A percentile compares a stretch with the other conserved stretches of the same genome.
phyloP scores from a whole-genome alignment of 2,113 vertebrate species.

The Urocolius indicus region DNA sequence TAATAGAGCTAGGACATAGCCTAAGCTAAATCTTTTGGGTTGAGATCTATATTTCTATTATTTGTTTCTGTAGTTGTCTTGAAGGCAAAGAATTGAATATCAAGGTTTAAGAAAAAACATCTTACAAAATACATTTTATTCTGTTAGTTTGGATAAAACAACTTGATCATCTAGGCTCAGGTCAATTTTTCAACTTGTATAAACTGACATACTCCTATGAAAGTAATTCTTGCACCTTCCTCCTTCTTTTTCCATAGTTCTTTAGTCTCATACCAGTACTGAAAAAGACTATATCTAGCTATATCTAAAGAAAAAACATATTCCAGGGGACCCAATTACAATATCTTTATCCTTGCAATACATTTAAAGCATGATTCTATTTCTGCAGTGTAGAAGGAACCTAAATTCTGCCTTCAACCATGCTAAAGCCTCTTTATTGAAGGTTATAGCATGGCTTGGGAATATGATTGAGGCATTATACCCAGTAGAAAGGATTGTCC shows the following conservation, averaged over 20 bases:
- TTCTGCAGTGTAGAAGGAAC: background rate
- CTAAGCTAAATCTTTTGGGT: accelerated
- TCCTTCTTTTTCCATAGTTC: background rate
- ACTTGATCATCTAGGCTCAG: background rate
- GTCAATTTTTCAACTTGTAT: background rate
- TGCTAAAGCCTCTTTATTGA: constrained; percentile 64
- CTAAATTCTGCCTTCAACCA: constrained; percentile 51
- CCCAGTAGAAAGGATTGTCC: constrained; percentile 25
- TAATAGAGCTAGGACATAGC: background rate
- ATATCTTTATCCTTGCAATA: constrained; percentile 34
- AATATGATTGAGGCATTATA: constrained; percentile 34
- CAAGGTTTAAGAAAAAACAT: background rate
- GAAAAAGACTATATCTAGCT: background rate
- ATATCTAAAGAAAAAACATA: constrained; percentile 40
- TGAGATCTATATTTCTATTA: background rate
- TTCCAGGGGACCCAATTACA: constrained; percentile 26
- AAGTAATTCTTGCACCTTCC: background rate
- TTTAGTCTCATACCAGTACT: background rate
- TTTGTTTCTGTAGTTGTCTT: background rate
- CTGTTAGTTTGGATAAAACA: background rate
- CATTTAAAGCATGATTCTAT: constrained; percentile 44
- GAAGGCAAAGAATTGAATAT: background rate
- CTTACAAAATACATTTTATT: background rate
- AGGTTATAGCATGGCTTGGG: constrained; percentile 39
- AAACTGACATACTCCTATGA: background rate